Percentiles rank a stretch among this genome's conserved stretches.
Conservation (phyloP, 1,140 invertebrate genomes). For the Coenobita brevimanus region DNA sequence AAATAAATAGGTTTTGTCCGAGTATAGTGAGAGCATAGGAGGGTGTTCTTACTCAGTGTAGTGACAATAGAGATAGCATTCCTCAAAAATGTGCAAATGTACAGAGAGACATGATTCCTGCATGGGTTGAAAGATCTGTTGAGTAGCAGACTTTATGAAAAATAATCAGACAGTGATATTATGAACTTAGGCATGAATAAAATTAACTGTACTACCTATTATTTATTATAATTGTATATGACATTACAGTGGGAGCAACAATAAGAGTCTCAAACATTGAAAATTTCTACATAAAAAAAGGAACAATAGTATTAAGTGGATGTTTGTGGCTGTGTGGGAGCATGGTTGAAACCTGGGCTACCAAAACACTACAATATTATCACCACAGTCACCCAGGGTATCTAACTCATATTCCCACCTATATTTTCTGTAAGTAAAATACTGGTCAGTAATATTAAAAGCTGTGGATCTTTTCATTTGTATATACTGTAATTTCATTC, state of each 20-base stretch:
- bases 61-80: too few species aligned
- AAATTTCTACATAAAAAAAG: conserved; percentile 58
- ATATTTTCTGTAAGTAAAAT: conserved; percentile 17
- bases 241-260: conserved; percentile 62
- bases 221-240: conserved; percentile 62
- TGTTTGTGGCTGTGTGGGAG: neutral
- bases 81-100: too few species aligned
- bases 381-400: conserved; percentile 51
- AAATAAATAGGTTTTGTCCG: too few species aligned
- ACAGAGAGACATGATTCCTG: too few species aligned
- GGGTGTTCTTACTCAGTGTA: too few species aligned
- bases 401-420: neutral
- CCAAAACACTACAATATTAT: conserved; percentile 66
- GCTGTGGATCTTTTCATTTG: too few species aligned
- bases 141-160: too few species aligned
- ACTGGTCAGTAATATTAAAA: conserved; percentile 18
- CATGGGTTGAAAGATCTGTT: too few species aligned
- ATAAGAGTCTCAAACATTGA: conserved; percentile 56
- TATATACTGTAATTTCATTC: too few species aligned
- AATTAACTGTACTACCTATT: conserved; percentile 15
- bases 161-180: too few species aligned
- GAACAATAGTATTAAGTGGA: conserved; percentile 19
- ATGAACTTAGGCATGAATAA: too few species aligned
- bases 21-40: too few species aligned
- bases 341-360: conserved; percentile 23